Base-by-base conservation (phyloP, 2,888 invertebrate genomes). In the Agrochola macilenta region DNA sequence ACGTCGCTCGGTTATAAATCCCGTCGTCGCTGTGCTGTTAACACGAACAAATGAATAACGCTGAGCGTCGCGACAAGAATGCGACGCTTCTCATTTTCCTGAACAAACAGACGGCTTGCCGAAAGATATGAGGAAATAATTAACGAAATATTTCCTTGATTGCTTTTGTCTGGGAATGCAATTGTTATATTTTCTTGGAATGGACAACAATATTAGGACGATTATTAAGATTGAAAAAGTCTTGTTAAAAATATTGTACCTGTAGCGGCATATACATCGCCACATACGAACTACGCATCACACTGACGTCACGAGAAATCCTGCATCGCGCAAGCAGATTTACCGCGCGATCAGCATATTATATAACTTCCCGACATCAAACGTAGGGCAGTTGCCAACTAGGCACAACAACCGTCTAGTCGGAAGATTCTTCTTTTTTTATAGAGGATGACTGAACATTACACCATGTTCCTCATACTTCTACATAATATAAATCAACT, bases 31-130 rank as follows among this genome's bases (percentile, higher is more conserved):
- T 30, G n/a, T 60, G 54, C 20, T 79, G 79, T 79, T 91, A 92
- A 91, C 92, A 88, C 83, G 91, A 91, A 93, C 91, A 92, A 92
- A 93, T 92, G 92, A 89, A 92, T 88, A 88, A 84, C 85, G 88
- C 87, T 88, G 87, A 77, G 57, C 64, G 70, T 52, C 74, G 74
- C 83, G 89, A 91, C 91, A 89, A 82, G 89, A 89, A 89, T 88
- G 87, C 85, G 87, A 88, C 86, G 85, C 86, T 81, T 85, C 91
- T 91, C 90, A 91, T 91, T 88, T 89, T 87, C 83, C 77, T 81
- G 75, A 77, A 85, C 89, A 90, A 87, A 91, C 82, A 87, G 52
- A 60, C 73, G 35, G 68, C 54, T 68, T 70, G 70, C 81, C 69
- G 76, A 68, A 79, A 74, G 72, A 79, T 81, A 87, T 81, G 81